A percentile compares a stretch with the other conserved stretches of the same genome.
Evolutionary conservation across 2,113 vertebrate species (phyloP).

Genomic region (Malurus elegans): DNA sequence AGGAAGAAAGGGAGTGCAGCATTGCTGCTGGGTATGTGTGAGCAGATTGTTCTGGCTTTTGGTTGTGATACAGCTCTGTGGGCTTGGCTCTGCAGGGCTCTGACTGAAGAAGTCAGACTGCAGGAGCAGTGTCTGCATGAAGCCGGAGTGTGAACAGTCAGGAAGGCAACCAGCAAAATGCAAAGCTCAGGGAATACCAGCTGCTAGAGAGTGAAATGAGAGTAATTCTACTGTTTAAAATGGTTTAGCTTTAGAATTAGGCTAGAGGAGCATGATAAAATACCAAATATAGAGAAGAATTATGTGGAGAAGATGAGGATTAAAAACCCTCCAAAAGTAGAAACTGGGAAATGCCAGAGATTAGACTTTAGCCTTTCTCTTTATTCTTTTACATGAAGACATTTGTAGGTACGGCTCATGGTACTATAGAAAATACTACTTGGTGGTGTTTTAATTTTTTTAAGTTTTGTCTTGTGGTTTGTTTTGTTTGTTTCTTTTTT

Average conservation of each 20-base stretch:
- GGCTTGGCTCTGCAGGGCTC: neutral
- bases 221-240: neutral
- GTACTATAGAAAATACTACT: neutral
- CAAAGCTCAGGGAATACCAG: neutral
- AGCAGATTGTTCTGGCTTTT: neutral
- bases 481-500: neutral
- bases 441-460: neutral
- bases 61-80: neutral
- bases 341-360: neutral
- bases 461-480: neutral
- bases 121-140: neutral
- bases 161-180: neutral
- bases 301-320: neutral
- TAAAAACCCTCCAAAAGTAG: neutral
- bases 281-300: neutral
- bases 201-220: neutral
- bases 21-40: neutral
- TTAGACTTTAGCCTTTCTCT: neutral
- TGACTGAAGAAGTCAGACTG: neutral
- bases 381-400: neutral
- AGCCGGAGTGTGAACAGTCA: neutral
- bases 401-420: neutral
- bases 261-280: neutral
- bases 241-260: neutral
- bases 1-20: neutral